Evolutionary conservation across 2,113 vertebrate species (phyloP).

Genomic region (Girardinichthys multiradiatus): DNA sequence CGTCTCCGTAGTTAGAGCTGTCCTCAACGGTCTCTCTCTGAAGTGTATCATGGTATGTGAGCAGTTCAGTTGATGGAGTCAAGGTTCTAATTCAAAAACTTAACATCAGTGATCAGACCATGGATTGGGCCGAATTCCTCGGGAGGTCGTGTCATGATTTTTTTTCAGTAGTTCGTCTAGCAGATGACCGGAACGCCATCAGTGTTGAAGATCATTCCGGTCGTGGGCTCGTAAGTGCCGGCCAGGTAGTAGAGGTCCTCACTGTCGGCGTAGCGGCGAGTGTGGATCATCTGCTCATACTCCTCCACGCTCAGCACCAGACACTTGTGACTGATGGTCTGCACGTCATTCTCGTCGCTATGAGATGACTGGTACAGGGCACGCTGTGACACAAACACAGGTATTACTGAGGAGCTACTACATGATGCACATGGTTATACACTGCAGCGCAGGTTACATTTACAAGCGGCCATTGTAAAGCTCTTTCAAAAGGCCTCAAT

Average conservation of each 20-base stretch:
- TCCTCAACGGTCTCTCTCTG: constrained; percentile 11
- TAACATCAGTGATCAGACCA: constrained; percentile 43
- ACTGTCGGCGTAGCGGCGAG: constrained; percentile 96
- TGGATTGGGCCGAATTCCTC: neutral
- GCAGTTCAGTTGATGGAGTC: constrained; percentile 2
- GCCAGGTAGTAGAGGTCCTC: constrained; percentile 99
- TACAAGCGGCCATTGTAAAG: too few relatives aligned
- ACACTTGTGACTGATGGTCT: constrained; percentile 99
- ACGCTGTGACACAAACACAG: constrained; percentile 76
- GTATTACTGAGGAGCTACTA: neutral
- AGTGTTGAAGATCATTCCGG: constrained; percentile 98
- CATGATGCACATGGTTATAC: neutral
- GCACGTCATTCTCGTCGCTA: constrained; percentile 97
- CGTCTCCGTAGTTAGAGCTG: constrained; percentile 27
- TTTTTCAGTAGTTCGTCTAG: constrained; percentile 70
- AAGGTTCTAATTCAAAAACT: neutral
- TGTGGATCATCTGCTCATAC: constrained; percentile 97
- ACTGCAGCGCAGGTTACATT: neutral
- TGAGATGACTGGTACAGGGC: constrained; percentile 99
- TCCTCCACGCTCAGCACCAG: constrained; percentile 96
- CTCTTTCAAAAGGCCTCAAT: too few relatives aligned
- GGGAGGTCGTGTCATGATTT: constrained; percentile 29
- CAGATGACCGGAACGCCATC: constrained; percentile 97
- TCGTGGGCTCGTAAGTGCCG: constrained; percentile 97
- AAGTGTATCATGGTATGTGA: constrained; percentile 5